Conservation (phyloP, 2,888 invertebrate species). For the Drosophila diplacantha region DNA sequence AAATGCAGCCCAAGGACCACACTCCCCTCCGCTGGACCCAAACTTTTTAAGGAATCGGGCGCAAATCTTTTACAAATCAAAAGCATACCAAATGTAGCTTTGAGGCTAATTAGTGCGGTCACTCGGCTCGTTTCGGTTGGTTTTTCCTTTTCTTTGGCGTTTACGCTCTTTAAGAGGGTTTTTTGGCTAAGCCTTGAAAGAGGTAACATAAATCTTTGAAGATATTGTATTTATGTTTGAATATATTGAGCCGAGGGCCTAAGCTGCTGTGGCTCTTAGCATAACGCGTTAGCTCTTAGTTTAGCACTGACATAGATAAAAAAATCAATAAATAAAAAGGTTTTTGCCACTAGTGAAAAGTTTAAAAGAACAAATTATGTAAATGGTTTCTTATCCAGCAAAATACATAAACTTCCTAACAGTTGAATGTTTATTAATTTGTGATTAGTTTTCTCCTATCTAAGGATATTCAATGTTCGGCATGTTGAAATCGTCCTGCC, state of each 20-base stretch:
- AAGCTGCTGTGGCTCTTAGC: too few species aligned
- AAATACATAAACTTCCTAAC: background rate
- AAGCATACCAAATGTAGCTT: slow-evolving; percentile 70
- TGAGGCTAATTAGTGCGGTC: slow-evolving; percentile 78
- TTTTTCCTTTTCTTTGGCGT: slow-evolving; percentile 12
- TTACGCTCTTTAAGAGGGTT: background rate
- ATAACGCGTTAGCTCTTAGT: too few species aligned
- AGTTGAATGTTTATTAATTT: background rate
- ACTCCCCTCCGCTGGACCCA: background rate
- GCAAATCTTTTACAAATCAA: slow-evolving; percentile 69
- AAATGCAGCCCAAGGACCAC: slow-evolving; percentile 37
- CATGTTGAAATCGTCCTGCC: background rate
- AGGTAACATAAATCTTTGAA: background rate
- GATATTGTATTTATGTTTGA: background rate
- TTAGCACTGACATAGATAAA: too few species aligned
- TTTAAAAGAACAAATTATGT: background rate
- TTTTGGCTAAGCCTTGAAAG: too few species aligned
- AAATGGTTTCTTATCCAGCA: background rate
- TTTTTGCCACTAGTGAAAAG: background rate
- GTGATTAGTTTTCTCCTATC: too few species aligned
- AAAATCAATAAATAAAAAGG: too few species aligned
- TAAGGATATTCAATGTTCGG: background rate
- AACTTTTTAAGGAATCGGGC: slow-evolving; percentile 40
- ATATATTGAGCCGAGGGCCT: too few species aligned
- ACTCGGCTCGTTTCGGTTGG: slow-evolving; percentile 51